Percentiles rank a stretch among this genome's conserved stretches.
phyloP scores from a whole-genome alignment of 1,140 invertebrate species.

The Ostrea denselamellosa region DNA sequence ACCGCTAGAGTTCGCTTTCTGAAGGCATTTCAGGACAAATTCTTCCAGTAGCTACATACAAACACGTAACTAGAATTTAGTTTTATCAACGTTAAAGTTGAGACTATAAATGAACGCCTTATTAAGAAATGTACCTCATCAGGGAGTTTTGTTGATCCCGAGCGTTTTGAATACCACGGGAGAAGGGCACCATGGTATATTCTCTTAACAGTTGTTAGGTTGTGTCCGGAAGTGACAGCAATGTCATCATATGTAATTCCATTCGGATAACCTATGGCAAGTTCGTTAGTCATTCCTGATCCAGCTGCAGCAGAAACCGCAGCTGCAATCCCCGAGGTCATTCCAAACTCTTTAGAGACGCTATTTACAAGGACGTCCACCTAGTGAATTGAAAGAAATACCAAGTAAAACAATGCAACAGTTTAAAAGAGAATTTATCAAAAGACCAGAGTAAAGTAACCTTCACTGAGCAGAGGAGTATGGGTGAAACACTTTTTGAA shows the following conservation, averaged over 20 bases:
- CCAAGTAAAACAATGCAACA: no score
- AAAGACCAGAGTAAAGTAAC: no score
- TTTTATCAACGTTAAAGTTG: not conserved
- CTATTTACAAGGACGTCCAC: constrained; percentile 9
- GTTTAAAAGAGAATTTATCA: no score
- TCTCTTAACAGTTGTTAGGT: not conserved
- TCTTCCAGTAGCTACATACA: constrained; percentile 24
- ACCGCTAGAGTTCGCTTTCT: constrained; percentile 29
- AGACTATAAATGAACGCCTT: no score
- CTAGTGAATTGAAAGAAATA: not conserved
- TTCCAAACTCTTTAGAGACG: not conserved
- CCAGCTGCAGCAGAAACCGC: not conserved
- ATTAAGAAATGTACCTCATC: not conserved
- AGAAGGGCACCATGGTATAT: constrained; percentile 18
- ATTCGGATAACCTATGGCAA: not conserved
- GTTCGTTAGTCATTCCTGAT: not conserved
- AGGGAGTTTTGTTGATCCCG: not conserved
- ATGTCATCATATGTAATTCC: not conserved
- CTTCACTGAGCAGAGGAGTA: no score
- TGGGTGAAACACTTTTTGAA: no score
- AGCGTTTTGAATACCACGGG: constrained; percentile 14
- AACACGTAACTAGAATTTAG: not conserved
- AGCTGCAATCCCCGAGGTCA: not conserved
- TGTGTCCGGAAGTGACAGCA: not conserved
- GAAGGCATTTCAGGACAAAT: constrained; percentile 37